Percentiles rank a stretch among this genome's conserved stretches.
These are phyloP conservation scores for Garra rufa DNA, from an alignment of 2,113 vertebrate genomes.

Conservation along the genomic window DNA sequence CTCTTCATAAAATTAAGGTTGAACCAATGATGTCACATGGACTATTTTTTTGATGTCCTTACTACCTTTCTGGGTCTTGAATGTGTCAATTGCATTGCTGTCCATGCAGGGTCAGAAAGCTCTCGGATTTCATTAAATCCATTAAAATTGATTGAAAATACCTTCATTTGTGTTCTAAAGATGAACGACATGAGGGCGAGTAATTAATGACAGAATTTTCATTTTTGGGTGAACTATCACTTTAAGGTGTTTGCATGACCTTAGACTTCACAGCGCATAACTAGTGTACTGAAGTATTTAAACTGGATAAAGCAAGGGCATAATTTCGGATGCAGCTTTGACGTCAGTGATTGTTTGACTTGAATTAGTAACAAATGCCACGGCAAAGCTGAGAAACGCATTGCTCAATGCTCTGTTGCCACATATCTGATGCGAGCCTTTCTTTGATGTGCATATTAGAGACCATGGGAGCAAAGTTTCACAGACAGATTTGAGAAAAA, in stretches of 20 bases:
- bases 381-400: not conserved
- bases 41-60: too few species aligned
- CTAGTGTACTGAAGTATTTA: not conserved
- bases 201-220: too few species aligned
- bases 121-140: too few species aligned
- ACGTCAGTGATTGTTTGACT: not conserved
- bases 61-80: too few species aligned
- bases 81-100: too few species aligned
- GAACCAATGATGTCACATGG: too few species aligned
- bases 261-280: not conserved
- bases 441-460: conserved; percentile 28
- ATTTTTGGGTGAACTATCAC: too few species aligned
- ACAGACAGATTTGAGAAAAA: not conserved
- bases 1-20: too few species aligned
- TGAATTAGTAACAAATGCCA: conserved; percentile 16
- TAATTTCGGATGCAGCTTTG: not conserved
- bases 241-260: not conserved
- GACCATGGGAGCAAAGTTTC: not conserved
- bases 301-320: not conserved
- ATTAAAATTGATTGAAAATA: too few species aligned
- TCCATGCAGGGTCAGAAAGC: too few species aligned
- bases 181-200: too few species aligned
- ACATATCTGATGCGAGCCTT: not conserved
- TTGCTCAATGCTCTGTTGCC: conserved; percentile 2
- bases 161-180: too few species aligned